A percentile compares a stretch with the other conserved stretches of the same genome.
These are phyloP conservation scores for Eupithecia subfuscata DNA, from an alignment of 2,888 invertebrate genomes.

Conservation along the genomic window DNA sequence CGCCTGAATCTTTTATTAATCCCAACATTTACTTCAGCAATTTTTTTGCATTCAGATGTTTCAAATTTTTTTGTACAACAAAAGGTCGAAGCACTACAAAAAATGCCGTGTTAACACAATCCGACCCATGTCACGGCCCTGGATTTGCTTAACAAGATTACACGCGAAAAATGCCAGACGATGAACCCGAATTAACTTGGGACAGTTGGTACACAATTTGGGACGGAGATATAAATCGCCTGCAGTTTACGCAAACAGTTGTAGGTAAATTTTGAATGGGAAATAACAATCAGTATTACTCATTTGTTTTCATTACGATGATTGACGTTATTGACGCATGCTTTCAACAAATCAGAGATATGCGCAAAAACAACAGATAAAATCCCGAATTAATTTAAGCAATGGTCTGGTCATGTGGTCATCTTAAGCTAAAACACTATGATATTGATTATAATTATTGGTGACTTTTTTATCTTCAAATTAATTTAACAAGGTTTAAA, in stretches of 20 bases:
- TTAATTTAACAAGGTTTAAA: background rate
- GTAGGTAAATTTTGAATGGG: background rate
- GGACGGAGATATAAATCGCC: slow-evolving; percentile 7
- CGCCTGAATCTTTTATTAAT: background rate
- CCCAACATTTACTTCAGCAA: background rate
- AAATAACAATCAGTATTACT: background rate
- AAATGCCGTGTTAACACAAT: slow-evolving; percentile 60
- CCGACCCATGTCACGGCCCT: slow-evolving; percentile 67
- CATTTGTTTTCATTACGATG: background rate
- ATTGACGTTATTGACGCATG: background rate
- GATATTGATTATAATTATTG: too few species aligned
- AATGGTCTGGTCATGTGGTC: background rate
- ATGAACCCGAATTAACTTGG: slow-evolving; percentile 69
- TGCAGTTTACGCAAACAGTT: slow-evolving; percentile 10
- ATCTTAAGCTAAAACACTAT: too few species aligned
- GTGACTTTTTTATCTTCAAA: too few species aligned
- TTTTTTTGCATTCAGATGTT: background rate
- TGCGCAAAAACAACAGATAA: background rate
- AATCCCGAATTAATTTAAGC: background rate
- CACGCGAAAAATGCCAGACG: slow-evolving; percentile 71
- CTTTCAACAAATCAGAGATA: background rate
- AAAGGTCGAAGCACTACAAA: slow-evolving; percentile 33
- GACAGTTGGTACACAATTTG: slow-evolving; percentile 28
- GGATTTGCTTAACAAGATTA: slow-evolving; percentile 80
- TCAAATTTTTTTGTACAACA: slow-evolving; percentile 12